These are phyloP conservation scores for Ellobium chinense DNA, from an alignment of 2,888 invertebrate genomes.

Conservation along the genomic window DNA sequence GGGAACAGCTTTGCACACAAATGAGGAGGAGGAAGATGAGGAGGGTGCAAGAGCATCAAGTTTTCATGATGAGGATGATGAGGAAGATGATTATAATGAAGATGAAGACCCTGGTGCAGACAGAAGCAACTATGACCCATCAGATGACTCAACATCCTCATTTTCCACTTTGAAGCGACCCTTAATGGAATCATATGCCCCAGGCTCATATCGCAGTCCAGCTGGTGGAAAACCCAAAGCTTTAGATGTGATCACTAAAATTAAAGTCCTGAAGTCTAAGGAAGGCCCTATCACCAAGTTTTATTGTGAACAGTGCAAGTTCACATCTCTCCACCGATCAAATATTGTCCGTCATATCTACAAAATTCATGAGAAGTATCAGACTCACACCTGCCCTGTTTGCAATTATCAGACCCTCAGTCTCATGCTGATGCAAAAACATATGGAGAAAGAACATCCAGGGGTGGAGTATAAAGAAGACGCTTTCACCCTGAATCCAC, in stretches of 20 bases:
- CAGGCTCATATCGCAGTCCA: slow-evolving; percentile 42
- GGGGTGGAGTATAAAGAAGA: slow-evolving; percentile 47
- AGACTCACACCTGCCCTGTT: slow-evolving; percentile 50
- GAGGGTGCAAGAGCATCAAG: background rate
- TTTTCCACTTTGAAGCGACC: background rate
- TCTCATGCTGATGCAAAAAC: slow-evolving; percentile 51
- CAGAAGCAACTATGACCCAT: background rate
- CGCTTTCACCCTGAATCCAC: slow-evolving; percentile 11
- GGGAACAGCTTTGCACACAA: background rate
- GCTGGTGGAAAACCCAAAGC: slow-evolving; percentile 47
- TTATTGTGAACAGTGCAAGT: slow-evolving; percentile 54
- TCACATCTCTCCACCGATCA: slow-evolving; percentile 55
- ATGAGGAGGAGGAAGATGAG: slow-evolving; percentile 10
- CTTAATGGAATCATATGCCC: slow-evolving; percentile 16
- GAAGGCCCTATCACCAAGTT: slow-evolving; percentile 51
- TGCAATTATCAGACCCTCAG: slow-evolving; percentile 56
- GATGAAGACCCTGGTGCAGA: slow-evolving; percentile 24
- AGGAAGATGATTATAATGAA: background rate
- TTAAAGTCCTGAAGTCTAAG: slow-evolving; percentile 50
- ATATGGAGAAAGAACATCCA: slow-evolving; percentile 47
- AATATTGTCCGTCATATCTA: slow-evolving; percentile 55
- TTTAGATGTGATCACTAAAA: slow-evolving; percentile 53
- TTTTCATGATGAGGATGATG: slow-evolving; percentile 5
- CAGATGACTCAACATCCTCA: background rate
- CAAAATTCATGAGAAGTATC: slow-evolving; percentile 55